Evolutionary conservation across 92 coral and sea anemone species (phyloP).

Genomic region (Anthopleura xanthogrammica): DNA sequence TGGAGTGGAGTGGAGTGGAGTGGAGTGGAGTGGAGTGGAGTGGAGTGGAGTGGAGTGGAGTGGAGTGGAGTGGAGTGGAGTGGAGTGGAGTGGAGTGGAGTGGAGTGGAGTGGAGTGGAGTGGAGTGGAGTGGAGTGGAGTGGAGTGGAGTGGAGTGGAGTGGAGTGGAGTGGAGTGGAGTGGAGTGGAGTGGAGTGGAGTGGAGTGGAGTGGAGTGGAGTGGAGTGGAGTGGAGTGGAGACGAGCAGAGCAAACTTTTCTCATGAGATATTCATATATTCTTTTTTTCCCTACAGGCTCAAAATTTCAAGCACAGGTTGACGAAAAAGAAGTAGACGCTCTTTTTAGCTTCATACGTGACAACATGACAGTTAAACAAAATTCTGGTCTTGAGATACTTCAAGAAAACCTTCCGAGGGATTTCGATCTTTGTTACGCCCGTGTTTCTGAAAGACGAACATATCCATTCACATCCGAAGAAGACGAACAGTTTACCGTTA

Average conservation of each 20-base stretch:
- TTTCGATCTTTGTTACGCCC: neutral
- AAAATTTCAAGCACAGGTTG: neutral
- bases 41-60: too few species aligned
- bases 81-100: too few species aligned
- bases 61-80: too few species aligned
- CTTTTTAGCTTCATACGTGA: neutral
- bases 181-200: too few species aligned
- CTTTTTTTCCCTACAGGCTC: neutral
- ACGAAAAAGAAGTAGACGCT: neutral
- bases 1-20: too few species aligned
- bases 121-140: too few species aligned
- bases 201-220: too few species aligned
- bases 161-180: too few species aligned
- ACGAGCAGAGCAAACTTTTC: too few species aligned
- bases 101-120: too few species aligned
- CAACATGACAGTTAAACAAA: neutral
- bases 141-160: too few species aligned
- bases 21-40: too few species aligned
- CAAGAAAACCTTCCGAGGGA: neutral
- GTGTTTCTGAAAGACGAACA: constrained; percentile 7
- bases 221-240: neutral
- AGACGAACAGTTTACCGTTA: neutral
- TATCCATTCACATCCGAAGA: neutral
- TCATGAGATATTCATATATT: neutral
- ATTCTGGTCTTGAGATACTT: neutral